Conservation (phyloP, 2,888 invertebrate species). For the Rhamnusium bicolor region DNA sequence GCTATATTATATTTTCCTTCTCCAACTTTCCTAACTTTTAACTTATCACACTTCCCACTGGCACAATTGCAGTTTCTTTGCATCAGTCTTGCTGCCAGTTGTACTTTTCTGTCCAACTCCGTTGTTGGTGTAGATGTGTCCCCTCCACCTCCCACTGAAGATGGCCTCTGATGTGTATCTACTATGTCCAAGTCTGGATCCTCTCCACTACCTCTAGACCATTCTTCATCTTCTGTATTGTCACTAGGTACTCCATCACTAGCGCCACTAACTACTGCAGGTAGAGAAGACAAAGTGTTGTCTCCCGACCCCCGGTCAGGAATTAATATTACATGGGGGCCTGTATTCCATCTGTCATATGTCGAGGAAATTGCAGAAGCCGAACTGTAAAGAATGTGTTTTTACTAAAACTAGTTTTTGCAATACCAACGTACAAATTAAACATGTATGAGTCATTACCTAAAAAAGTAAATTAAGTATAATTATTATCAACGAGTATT, state of each 20-base stretch:
- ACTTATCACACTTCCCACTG: slow-evolving; percentile 80
- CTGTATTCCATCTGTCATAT: slow-evolving; percentile 62
- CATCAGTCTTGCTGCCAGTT: slow-evolving; percentile 80
- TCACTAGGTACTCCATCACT: slow-evolving; percentile 77
- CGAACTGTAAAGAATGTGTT: slow-evolving; percentile 55
- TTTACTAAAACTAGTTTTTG: background rate
- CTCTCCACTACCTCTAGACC: slow-evolving; percentile 81
- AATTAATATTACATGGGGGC: slow-evolving; percentile 62
- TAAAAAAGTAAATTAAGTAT: too few relatives aligned
- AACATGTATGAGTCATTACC: too few relatives aligned
- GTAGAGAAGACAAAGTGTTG: slow-evolving; percentile 43
- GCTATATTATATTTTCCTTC: slow-evolving; percentile 92
- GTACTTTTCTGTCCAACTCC: slow-evolving; percentile 83
- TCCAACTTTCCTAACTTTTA: slow-evolving; percentile 86
- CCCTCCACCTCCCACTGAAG: slow-evolving; percentile 45
- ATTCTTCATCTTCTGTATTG: slow-evolving; percentile 81
- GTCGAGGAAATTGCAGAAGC: slow-evolving; percentile 67
- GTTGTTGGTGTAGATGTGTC: slow-evolving; percentile 69
- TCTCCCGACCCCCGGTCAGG: slow-evolving; percentile 50
- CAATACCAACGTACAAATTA: too few relatives aligned
- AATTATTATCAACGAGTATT: too few relatives aligned
- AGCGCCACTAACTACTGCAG: slow-evolving; percentile 68
- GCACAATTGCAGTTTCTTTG: slow-evolving; percentile 84
- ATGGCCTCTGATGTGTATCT: slow-evolving; percentile 67
- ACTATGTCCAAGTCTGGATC: slow-evolving; percentile 77